Evolutionary conservation across 2,113 vertebrate species (phyloP).

Genomic region (Mirounga angustirostris): DNA sequence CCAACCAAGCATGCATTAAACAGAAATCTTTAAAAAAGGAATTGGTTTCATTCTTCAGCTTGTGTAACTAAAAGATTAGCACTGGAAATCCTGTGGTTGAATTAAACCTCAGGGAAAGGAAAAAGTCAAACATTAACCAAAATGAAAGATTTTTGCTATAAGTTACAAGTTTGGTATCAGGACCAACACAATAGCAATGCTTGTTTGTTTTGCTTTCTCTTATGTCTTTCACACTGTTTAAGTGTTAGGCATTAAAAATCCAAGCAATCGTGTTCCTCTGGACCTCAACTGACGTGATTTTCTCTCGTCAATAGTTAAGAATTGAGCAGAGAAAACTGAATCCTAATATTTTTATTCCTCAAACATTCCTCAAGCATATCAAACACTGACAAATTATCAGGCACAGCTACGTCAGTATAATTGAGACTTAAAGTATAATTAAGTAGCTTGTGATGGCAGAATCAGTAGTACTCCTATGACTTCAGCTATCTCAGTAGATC

Average conservation of each 20-base stretch:
- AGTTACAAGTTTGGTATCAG: not conserved
- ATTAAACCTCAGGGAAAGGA: not conserved
- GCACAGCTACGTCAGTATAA: not conserved
- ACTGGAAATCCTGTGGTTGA: not conserved
- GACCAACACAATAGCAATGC: not conserved
- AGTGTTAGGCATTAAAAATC: not conserved
- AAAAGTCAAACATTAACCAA: not conserved
- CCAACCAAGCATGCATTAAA: not conserved
- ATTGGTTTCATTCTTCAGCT: not conserved
- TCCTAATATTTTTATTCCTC: not conserved
- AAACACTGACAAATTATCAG: not conserved
- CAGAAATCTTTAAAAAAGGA: not conserved
- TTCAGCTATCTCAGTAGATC: not conserved
- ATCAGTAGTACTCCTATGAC: not conserved
- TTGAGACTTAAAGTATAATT: not conserved
- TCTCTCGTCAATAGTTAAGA: not conserved
- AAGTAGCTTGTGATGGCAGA: not conserved
- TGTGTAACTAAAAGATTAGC: not conserved
- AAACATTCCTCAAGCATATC: not conserved
- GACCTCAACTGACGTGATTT: not conserved
- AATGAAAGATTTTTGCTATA: slow-evolving; percentile 7
- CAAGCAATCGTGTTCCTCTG: not conserved
- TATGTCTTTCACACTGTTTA: not conserved
- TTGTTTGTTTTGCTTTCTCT: not conserved
- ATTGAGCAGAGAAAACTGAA: not conserved